phyloP scores from a whole-genome alignment of 2,113 vertebrate genomes.

The Glaucomys volans region DNA sequence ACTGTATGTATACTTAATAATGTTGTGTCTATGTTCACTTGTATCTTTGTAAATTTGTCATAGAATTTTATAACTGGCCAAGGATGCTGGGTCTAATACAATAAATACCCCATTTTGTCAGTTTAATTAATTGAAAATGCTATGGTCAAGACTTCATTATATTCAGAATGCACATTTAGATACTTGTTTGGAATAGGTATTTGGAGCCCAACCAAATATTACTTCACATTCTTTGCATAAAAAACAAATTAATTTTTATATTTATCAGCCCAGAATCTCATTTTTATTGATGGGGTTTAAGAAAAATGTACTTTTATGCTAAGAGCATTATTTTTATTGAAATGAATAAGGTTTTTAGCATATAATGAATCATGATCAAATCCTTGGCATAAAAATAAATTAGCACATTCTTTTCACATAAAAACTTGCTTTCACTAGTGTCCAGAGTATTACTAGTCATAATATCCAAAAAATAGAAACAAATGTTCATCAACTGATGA shows the following conservation, averaged over 20 bases:
- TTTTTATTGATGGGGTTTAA: constrained; percentile 23
- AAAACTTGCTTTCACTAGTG: neutral
- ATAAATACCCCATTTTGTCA: constrained; percentile 17
- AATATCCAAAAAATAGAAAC: neutral
- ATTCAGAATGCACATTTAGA: neutral
- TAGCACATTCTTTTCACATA: neutral
- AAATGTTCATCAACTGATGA: neutral
- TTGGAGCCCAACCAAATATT: constrained; percentile 12
- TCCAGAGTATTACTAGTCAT: constrained; percentile 32
- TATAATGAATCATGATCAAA: constrained; percentile 12
- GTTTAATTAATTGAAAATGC: constrained; percentile 27
- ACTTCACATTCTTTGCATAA: neutral
- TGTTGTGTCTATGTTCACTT: neutral
- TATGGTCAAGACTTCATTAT: neutral
- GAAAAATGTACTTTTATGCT: constrained; percentile 17
- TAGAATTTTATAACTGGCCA: constrained; percentile 38
- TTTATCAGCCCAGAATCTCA: neutral
- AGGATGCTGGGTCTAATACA: neutral
- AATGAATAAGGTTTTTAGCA: constrained; percentile 3
- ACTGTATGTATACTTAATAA: neutral
- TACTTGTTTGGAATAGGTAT: constrained; percentile 43
- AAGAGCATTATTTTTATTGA: constrained; percentile 30
- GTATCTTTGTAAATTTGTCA: constrained; percentile 40
- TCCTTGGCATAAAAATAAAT: constrained; percentile 33
- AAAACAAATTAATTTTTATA: constrained; percentile 32